Evolutionary conservation across 2,888 invertebrate species (phyloP).

Genomic region (Meandrusa payeni): DNA sequence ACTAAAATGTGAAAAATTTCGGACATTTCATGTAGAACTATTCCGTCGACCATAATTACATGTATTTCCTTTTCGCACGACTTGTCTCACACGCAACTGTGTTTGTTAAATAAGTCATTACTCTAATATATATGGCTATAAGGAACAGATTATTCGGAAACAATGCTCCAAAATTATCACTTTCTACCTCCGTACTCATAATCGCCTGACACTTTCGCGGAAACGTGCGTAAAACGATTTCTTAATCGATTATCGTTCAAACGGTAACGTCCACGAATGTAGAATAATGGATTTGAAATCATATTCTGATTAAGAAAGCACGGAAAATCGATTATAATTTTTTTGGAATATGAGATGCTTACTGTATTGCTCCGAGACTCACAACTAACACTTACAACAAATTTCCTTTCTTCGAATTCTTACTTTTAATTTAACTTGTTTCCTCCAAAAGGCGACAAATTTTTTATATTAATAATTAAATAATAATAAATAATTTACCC

Average conservation of each 20-base stretch:
- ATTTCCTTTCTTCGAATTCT: too few species aligned
- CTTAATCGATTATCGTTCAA: constrained; percentile 66
- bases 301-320: constrained; percentile 44
- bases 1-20: too few species aligned
- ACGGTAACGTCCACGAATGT: constrained; percentile 66
- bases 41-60: too few species aligned
- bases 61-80: neutral
- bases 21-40: too few species aligned
- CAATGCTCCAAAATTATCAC: constrained; percentile 42
- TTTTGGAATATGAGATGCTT: constrained; percentile 30
- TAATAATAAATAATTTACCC: too few species aligned
- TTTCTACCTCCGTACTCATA: constrained; percentile 56
- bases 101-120: constrained; percentile 6
- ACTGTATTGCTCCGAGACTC: neutral
- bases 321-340: constrained; percentile 39
- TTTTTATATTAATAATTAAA: too few species aligned
- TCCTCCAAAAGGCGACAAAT: too few species aligned
- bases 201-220: constrained; percentile 64
- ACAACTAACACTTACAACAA: too few species aligned
- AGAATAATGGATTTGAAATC: constrained; percentile 58
- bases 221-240: constrained; percentile 63
- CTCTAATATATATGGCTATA: constrained; percentile 27
- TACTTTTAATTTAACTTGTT: too few species aligned
- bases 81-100: too few species aligned
- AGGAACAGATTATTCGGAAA: constrained; percentile 25